A percentile compares a stretch with the other conserved stretches of the same genome.
These are phyloP conservation scores for Pipistrellus pygmaeus DNA, from an alignment of 2,797 vertebrate genomes.

Conservation along the genomic window DNA sequence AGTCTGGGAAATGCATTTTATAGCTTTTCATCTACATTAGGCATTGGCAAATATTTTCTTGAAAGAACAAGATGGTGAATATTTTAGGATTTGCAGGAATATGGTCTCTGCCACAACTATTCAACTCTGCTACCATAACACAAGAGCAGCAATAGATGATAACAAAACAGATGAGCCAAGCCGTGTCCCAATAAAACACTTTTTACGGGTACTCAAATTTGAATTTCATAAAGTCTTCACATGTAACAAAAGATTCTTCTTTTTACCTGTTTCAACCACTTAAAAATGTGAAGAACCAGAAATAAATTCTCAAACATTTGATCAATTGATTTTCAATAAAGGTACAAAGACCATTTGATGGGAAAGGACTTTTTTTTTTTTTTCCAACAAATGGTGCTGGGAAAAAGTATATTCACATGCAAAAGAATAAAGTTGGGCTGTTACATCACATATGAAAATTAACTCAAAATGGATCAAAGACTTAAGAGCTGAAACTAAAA, in stretches of 20 bases:
- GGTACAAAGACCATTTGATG: not conserved
- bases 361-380: not conserved
- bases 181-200: not conserved
- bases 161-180: not conserved
- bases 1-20: not conserved
- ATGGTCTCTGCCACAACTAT: not conserved
- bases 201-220: not conserved
- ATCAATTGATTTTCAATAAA: slow-evolving; percentile 8
- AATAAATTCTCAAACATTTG: not conserved
- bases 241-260: slow-evolving; percentile 9
- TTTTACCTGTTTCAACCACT: not conserved
- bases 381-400: not conserved
- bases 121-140: not conserved
- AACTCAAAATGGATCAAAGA: not conserved
- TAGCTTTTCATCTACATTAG: not conserved
- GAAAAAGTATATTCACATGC: not conserved
- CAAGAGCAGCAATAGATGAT: not conserved
- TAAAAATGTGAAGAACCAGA: not conserved
- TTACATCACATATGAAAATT: not conserved
- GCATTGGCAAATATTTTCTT: not conserved
- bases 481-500: not conserved
- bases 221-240: not conserved
- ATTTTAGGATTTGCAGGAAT: not conserved
- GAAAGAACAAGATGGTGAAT: not conserved
- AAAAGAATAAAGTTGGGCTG: not conserved